Percentiles rank a stretch among this genome's conserved stretches.
Conservation (phyloP, 2,888 invertebrate species). For the Epinotia demarniana region DNA sequence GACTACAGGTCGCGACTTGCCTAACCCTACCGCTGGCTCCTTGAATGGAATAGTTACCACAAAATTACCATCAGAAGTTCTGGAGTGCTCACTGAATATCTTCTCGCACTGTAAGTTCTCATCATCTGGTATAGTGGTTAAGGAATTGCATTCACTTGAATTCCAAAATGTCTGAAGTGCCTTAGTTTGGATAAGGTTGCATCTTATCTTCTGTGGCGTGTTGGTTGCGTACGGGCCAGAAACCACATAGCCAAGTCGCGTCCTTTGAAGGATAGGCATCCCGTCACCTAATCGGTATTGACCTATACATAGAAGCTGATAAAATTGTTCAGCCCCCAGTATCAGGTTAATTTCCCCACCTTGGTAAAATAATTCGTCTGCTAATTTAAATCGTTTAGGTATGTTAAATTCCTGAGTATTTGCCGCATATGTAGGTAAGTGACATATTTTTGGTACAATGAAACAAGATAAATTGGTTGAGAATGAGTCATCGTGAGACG, state of each 20-base stretch:
- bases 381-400: constrained; percentile 3
- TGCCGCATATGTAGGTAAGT: not conserved
- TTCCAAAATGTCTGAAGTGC: constrained; percentile 16
- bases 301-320: constrained; percentile 11
- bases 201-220: not conserved
- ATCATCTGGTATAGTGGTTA: not conserved
- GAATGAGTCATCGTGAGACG: constrained; percentile 20
- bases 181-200: constrained; percentile 17
- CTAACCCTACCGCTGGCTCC: not conserved
- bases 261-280: not conserved
- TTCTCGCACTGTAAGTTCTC: constrained; percentile 14
- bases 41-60: constrained; percentile 17
- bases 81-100: constrained; percentile 14
- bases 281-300: not conserved
- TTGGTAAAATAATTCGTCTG: no score
- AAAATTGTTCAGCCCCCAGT: not conserved
- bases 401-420: not conserved
- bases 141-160: not conserved
- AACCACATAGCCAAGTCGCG: constrained; percentile 2
- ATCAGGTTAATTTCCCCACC: no score
- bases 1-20: constrained; percentile 9
- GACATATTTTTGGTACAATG: constrained; percentile 34
- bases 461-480: constrained; percentile 33
- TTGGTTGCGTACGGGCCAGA: not conserved
- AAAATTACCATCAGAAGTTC: constrained; percentile 31